Evolutionary conservation across 2,888 invertebrate species (phyloP), one percentile per base, ranked within the genome.

Genomic region (Ischnus inquisitorius): DNA sequence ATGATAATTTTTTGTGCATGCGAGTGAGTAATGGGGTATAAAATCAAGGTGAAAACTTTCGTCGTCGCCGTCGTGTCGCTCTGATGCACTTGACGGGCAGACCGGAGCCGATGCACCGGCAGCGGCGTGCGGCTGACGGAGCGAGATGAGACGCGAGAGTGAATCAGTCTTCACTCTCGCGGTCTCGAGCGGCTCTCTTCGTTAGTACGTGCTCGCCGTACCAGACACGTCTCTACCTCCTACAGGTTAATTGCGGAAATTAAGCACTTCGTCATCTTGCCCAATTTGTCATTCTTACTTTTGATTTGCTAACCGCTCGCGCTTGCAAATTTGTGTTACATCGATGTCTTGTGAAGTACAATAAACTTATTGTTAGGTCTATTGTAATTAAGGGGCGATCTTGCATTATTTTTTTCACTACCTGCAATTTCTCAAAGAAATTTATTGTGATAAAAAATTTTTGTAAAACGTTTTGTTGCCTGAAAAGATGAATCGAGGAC

Each of bases 241-340:
- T 81, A 81, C 82, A 79, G 85, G 84, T 85, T 87, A 87, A 87
- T 87, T 87, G 84, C 79, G 85, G 60, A 83, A 87, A 87, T 85
- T 83, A 84, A 87, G 83, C 83, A 84, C 87, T 82, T 83, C 82
- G 83, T 82, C 85, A 83, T 84, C 68, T 86, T 83, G 77, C 76
- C 76, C 83, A 79, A 85, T 87, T 87, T 85, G 87, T 87, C 85
- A 86, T 84, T 34, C 83, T 83, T 54, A 69, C 68, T 75, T 34
- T 39, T 46, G 46, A 62, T 64, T 54, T 10, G 74, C 79, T 60
- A 79, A 72, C 54, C 54, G n/a, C 54, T 74, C 67, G 34, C 74
- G 41, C 74, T 22, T 46, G 41, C 43, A 51, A 64, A 16, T 6
- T 43, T 65, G 57, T 77, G 8, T 43, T 54, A 54, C 71, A 22